Conservation (phyloP, 2,888 invertebrate species). For the Sceliomorpha sp. region DNA sequence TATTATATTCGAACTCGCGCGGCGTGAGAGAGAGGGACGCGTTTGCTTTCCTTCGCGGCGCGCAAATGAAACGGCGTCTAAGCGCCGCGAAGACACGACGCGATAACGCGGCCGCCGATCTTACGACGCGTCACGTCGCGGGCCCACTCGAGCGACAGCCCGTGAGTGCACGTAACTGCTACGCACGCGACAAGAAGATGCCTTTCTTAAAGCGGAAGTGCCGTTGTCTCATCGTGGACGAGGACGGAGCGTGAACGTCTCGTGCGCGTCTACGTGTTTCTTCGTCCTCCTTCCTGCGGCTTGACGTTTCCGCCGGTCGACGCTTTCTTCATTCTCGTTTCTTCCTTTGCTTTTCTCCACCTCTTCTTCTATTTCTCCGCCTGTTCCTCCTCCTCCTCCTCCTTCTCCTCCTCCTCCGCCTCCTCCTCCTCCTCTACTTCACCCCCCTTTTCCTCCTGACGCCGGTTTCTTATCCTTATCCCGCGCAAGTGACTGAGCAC, state of each 20-base stretch:
- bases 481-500: conserved; percentile 3
- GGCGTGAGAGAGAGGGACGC: conserved; percentile 35
- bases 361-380: no score
- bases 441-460: background rate
- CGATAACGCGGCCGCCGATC: conserved; percentile 10
- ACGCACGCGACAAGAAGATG: conserved; percentile 64
- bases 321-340: conserved; percentile 11
- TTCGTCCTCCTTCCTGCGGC: background rate
- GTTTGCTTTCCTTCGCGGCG: conserved; percentile 51
- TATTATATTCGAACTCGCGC: conserved; percentile 56
- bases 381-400: no score
- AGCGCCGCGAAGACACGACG: conserved; percentile 25
- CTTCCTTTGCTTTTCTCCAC: no score
- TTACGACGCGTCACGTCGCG: conserved; percentile 14
- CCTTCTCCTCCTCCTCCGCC: no score
- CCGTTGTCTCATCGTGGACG: conserved; percentile 68
- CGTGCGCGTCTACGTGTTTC: no score
- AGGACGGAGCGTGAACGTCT: conserved; percentile 49
- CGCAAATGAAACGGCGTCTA: conserved; percentile 61
- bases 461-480: conserved; percentile 6
- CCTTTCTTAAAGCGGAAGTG: conserved; percentile 77
- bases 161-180: conserved; percentile 35
- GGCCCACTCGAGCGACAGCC: conserved; percentile 40
- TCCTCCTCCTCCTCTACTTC: background rate
- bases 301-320: conserved; percentile 25